Percentiles rank a stretch among this genome's conserved stretches.
Conservation (phyloP, 2,888 invertebrate species). For the Germaria angustata region DNA sequence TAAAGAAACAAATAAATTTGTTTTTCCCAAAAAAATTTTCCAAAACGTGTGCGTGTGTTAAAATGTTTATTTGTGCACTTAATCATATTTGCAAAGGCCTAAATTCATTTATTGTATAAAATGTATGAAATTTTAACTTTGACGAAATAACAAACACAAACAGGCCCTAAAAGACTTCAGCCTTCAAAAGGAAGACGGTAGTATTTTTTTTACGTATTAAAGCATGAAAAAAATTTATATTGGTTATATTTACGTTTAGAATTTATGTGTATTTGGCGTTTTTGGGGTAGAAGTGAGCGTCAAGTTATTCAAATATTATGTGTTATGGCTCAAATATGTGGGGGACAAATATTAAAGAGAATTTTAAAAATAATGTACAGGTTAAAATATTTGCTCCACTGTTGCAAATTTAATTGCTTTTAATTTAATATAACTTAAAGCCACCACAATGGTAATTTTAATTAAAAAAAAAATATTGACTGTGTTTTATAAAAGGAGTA, state of each 20-base stretch:
- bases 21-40: constrained; percentile 5
- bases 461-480: too few relatives aligned
- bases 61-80: constrained; percentile 49
- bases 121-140: constrained; percentile 52
- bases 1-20: not conserved
- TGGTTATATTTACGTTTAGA: constrained; percentile 1
- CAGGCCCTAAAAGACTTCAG: not conserved
- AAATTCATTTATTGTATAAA: constrained; percentile 40
- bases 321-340: too few relatives aligned
- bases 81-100: constrained; percentile 63
- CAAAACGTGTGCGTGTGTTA: constrained; percentile 11
- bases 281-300: not conserved
- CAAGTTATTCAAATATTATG: not conserved
- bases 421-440: too few relatives aligned
- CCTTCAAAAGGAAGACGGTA: constrained; percentile 7
- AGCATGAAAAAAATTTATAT: not conserved
- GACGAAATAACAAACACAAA: constrained; percentile 40
- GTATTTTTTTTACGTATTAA: not conserved
- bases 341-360: too few relatives aligned
- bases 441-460: too few relatives aligned
- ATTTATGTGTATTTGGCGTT: constrained; percentile 15
- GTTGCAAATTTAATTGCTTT: too few relatives aligned
- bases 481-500: too few relatives aligned
- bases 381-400: too few relatives aligned
- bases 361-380: too few relatives aligned